These are phyloP conservation scores for Tylochromis polylepis DNA, from an alignment of 2,113 vertebrate species.

Conservation along the genomic window DNA sequence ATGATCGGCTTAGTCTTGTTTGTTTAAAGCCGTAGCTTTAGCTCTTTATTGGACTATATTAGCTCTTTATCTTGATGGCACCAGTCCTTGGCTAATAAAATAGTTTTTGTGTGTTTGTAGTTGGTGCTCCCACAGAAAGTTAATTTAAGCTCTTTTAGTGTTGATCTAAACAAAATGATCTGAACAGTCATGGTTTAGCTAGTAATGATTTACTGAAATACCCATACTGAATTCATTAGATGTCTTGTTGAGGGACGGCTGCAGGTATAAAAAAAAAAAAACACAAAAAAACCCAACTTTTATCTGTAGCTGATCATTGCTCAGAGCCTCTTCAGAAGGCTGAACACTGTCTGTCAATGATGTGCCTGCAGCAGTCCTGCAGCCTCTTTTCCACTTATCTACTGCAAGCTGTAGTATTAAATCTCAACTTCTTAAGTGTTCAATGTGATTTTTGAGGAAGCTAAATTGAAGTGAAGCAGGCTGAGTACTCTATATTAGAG, in stretches of 20 bases:
- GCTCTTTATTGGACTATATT: neutral
- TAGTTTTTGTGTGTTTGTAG: neutral
- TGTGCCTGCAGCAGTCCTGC: neutral
- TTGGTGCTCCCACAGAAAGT: neutral
- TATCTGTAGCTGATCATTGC: neutral
- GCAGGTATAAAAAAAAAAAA: too few relatives aligned
- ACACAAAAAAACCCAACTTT: too few relatives aligned
- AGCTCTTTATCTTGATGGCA: neutral
- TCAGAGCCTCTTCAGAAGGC: neutral
- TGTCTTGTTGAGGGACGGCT: neutral
- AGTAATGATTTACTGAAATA: neutral
- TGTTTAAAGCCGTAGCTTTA: conserved; percentile 13
- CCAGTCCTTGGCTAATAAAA: neutral
- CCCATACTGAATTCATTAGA: neutral
- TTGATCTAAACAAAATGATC: neutral
- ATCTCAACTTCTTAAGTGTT: neutral
- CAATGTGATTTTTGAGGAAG: neutral
- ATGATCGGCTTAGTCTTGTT: conserved; percentile 28
- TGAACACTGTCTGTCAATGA: neutral
- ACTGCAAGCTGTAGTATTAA: neutral
- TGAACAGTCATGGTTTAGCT: neutral
- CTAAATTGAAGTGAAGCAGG: neutral
- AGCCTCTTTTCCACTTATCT: neutral
- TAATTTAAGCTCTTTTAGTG: neutral
- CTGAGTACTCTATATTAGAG: neutral